Evolutionary conservation across 2,797 vertebrate genomes (phyloP), one percentile per base, ranked within the genome.

Genomic region (Hapalemur alaotrensis): DNA sequence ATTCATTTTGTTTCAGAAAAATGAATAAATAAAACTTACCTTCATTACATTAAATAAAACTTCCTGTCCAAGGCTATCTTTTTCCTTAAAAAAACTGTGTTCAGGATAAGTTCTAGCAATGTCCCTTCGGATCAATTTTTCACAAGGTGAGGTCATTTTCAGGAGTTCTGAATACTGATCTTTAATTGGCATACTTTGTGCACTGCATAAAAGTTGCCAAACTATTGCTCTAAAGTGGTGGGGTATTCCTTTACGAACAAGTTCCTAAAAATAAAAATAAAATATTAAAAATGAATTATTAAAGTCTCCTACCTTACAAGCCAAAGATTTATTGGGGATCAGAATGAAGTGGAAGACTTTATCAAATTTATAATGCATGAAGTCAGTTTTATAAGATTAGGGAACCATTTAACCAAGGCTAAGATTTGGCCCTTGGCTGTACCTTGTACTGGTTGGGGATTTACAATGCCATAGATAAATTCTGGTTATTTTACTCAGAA

Each of bases 11-110:
- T 83, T 91, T 73, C 23, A 17, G 70, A 95, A 93, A 94, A 94
- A 48, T 63, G 30, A 93, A 92, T 85, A 95, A 96, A 93, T 3
- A 79, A 38, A 95, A 97, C 98, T 97, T 98, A 99, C 99, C 99
- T 99, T 99, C 99, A 99, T 99, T 95, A 99, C 99, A 43, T 99
- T 99, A 98, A 99, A 99, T 97, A 99, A 99, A 98, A 99, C 99
- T 95, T 99, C 99, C 98, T 99, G 99, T 38, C 99, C 99, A 97
- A 99, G 98, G 97, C 99, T 99, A 98, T 99, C 99, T 97, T 99
- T 99, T 98, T 99, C 99, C 98, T 99, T 99, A 98, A 99, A 99
- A 98, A 99, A 99, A 28, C 99, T 99, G 6, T 99, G 99, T 93
- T 99, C 99, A 0, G 99, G 99, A 59, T 99, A 99, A 7, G 99